Evolutionary conservation across 2,797 vertebrate species (phyloP).

Genomic region (Loriculus beryllinus): DNA sequence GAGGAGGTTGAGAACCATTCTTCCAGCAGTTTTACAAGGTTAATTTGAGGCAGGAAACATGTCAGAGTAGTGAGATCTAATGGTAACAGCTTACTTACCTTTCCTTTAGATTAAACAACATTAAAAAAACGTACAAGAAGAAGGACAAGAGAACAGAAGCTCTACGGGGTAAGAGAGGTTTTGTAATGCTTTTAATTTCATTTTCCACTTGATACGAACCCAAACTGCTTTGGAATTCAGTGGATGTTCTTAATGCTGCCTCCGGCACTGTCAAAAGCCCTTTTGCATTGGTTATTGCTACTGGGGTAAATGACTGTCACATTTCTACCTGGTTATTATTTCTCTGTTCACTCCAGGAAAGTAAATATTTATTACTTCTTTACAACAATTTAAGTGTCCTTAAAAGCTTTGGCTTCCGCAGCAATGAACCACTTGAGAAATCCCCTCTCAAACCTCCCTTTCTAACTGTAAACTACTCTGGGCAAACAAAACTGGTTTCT

Average conservation of each 20-base stretch:
- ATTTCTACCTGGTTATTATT: neutral
- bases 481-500: neutral
- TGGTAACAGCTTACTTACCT: slow-evolving; percentile 2
- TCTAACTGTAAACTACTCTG: neutral
- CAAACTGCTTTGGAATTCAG: neutral
- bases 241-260: neutral
- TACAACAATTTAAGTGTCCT: neutral
- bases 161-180: slow-evolving; percentile 81
- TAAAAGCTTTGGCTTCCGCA: neutral
- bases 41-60: neutral
- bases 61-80: neutral
- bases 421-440: neutral
- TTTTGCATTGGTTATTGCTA: neutral
- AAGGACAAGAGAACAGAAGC: slow-evolving; percentile 81
- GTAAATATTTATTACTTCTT: neutral
- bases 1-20: neutral
- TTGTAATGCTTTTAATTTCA: neutral
- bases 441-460: neutral
- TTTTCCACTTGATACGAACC: neutral
- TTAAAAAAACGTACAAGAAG: slow-evolving; percentile 84
- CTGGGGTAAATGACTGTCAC: neutral
- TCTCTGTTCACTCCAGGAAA: neutral
- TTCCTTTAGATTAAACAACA: slow-evolving; percentile 82
- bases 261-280: neutral
- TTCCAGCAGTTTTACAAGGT: neutral